These are phyloP conservation scores for Polypedilum vanderplanki DNA, from an alignment of 1,140 invertebrate species.

Conservation along the genomic window DNA sequence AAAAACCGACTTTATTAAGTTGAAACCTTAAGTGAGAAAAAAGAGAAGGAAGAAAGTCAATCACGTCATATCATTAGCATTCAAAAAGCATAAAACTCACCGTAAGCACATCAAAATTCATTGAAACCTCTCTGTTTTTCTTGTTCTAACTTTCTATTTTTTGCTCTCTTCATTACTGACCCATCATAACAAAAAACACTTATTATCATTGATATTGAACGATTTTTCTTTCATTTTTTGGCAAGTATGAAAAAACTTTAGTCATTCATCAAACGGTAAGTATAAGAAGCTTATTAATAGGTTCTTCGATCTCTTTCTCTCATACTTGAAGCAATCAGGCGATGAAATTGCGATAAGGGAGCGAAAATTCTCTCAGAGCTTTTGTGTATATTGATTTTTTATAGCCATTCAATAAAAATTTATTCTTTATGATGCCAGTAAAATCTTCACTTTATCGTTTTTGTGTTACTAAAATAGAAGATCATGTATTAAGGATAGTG, in stretches of 20 bases:
- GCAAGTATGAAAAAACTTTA: background rate
- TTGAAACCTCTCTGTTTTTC: background rate
- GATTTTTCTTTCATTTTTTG: too few species aligned
- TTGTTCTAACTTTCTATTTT: too few species aligned
- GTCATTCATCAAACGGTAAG: conserved; percentile 1
- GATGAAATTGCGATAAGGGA: background rate
- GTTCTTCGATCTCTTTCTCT: background rate
- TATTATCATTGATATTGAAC: too few species aligned
- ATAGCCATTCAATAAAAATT: background rate
- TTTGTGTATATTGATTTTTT: background rate
- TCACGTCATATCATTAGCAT: conserved; percentile 2
- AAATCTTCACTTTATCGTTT: background rate
- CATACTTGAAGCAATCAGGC: background rate
- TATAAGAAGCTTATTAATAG: conserved; percentile 20
- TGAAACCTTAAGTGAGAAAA: background rate
- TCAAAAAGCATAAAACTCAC: background rate
- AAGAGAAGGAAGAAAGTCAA: background rate
- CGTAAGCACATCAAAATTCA: background rate
- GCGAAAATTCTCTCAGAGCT: background rate
- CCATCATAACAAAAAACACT: too few species aligned
- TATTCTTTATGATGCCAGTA: conserved; percentile 3
- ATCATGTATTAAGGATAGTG: background rate
- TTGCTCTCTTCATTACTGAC: too few species aligned
- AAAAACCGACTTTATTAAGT: background rate
- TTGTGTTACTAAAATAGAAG: background rate